Evolutionary conservation across 2,888 invertebrate genomes (phyloP).

Genomic region (Incurvaria masculella): DNA sequence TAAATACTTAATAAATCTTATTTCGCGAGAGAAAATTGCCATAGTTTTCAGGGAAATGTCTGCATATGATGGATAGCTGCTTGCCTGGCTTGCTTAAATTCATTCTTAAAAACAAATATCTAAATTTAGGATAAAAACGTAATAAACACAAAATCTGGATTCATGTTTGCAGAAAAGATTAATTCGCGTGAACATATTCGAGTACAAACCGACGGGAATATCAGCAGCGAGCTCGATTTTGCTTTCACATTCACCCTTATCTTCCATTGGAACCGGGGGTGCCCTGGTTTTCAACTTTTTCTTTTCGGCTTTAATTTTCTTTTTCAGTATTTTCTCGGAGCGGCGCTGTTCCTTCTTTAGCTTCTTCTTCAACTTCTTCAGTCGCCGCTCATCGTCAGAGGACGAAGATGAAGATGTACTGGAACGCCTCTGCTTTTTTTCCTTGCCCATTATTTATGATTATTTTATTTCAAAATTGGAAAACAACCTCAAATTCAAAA

Average conservation of each 20-base stretch:
- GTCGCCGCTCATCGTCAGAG: slow-evolving; percentile 47
- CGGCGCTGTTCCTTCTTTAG: slow-evolving; percentile 52
- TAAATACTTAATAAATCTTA: no score
- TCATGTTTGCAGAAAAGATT: not conserved
- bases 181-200: not conserved
- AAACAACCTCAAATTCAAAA: no score
- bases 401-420: slow-evolving; percentile 42
- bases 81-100: not conserved
- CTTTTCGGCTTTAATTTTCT: slow-evolving; percentile 48
- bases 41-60: no score
- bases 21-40: no score
- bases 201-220: slow-evolving; percentile 38
- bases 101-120: not conserved
- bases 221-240: slow-evolving; percentile 30
- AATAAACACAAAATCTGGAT: not conserved
- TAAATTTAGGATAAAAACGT: slow-evolving; percentile 1
- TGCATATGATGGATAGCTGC: no score
- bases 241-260: slow-evolving; percentile 21
- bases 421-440: slow-evolving; percentile 36
- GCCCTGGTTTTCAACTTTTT: slow-evolving; percentile 30
- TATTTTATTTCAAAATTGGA: not conserved
- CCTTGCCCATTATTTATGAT: slow-evolving; percentile 33
- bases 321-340: slow-evolving; percentile 50
- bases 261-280: slow-evolving; percentile 21
- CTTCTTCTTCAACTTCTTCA: slow-evolving; percentile 55